A percentile compares a stretch with the other conserved stretches of the same genome.
Conservation (phyloP, 2,797 vertebrate species). For the Leuciscus waleckii region DNA sequence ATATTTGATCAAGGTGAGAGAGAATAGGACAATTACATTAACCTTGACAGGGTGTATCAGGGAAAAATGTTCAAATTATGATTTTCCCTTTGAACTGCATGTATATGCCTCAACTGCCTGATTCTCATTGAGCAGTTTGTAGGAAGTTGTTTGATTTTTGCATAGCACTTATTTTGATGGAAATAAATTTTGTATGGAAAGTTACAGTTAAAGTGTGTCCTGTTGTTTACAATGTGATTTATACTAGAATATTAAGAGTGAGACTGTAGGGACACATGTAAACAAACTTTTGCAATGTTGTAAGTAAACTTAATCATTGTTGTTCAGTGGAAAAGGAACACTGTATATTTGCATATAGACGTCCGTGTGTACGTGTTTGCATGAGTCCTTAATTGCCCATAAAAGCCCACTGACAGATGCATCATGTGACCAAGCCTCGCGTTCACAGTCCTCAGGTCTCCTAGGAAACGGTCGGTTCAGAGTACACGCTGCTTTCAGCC, state of each 20-base stretch:
- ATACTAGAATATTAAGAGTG: not conserved
- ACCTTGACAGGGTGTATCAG: slow-evolving; percentile 1
- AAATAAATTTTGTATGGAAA: not conserved
- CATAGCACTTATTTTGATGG: not conserved
- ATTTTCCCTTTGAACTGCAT: not conserved
- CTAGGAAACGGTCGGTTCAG: slow-evolving; percentile 50
- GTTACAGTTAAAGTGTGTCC: not conserved
- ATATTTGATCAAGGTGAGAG: not conserved
- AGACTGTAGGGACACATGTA: not conserved
- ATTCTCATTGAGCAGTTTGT: not conserved
- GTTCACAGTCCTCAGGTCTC: slow-evolving; percentile 58
- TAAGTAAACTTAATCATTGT: not conserved
- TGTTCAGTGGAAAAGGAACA: not conserved
- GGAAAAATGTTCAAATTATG: not conserved
- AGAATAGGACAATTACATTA: not conserved
- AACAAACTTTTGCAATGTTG: not conserved
- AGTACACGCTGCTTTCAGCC: slow-evolving; percentile 45
- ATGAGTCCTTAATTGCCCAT: slow-evolving; percentile 26
- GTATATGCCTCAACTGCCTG: not conserved
- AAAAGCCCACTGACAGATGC: slow-evolving; percentile 44
- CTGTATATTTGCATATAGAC: not conserved
- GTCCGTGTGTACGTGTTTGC: not conserved
- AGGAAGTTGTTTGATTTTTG: not conserved
- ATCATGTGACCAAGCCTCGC: slow-evolving; percentile 53
- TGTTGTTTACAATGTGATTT: not conserved